Conservation (phyloP, 2,113 vertebrate species). For the Zapus hudsonius region DNA sequence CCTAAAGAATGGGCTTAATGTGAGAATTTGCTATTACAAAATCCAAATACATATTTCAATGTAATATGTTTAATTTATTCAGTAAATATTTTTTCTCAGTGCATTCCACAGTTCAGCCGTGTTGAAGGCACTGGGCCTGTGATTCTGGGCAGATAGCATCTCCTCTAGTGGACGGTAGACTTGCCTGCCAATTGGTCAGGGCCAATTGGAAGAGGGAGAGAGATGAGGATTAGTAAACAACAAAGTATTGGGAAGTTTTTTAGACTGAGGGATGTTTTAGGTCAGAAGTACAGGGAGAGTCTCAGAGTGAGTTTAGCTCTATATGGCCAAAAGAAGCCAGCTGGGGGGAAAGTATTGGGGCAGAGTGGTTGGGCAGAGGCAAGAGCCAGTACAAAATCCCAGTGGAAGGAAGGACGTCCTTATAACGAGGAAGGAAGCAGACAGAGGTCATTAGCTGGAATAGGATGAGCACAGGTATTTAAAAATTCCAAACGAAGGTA, state of each 20-base stretch:
- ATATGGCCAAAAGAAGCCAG: not conserved
- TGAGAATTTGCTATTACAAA: constrained; percentile 11
- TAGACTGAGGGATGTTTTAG: not conserved
- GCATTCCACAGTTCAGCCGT: not conserved
- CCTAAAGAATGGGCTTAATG: not conserved
- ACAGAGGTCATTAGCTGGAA: not conserved
- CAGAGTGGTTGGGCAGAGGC: not conserved
- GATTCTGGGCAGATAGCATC: not conserved
- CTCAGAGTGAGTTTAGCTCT: not conserved
- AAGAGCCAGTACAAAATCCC: not conserved
- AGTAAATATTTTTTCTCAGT: not conserved
- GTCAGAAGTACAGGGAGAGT: not conserved
- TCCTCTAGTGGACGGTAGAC: too few species aligned
- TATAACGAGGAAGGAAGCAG: not conserved
- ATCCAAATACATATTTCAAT: not conserved
- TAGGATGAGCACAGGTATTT: not conserved
- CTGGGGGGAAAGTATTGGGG: not conserved
- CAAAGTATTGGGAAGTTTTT: not conserved
- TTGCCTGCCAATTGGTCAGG: not conserved
- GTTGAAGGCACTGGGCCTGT: not conserved
- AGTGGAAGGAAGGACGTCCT: not conserved
- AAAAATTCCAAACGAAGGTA: not conserved
- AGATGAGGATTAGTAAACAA: not conserved
- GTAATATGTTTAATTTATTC: not conserved
- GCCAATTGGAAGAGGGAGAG: not conserved